Percentiles rank a stretch among this genome's conserved stretches.
Evolutionary conservation across 2,888 invertebrate genomes (phyloP).

Genomic region (Shargacucullia verbasci): DNA sequence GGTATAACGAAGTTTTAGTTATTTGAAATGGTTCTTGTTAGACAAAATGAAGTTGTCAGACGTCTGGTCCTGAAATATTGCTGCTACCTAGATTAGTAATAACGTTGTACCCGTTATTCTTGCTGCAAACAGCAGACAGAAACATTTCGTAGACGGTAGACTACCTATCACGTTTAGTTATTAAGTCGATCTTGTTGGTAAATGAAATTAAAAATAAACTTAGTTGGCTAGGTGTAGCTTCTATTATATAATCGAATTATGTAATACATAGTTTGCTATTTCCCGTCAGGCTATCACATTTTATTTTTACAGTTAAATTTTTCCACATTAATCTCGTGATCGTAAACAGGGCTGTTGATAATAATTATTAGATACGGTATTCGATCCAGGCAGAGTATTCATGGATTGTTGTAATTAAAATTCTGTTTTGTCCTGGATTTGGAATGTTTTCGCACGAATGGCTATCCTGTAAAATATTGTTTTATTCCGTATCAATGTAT

Average conservation of each 20-base stretch:
- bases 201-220: constrained; percentile 5
- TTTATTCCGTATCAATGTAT: too few relatives aligned
- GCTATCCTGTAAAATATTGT: too few relatives aligned
- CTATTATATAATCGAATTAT: background rate
- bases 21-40: constrained; percentile 16
- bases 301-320: too few relatives aligned
- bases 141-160: constrained; percentile 9
- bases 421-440: too few relatives aligned
- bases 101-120: constrained; percentile 12
- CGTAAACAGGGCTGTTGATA: too few relatives aligned
- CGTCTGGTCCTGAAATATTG: constrained; percentile 17
- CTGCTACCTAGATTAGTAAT: constrained; percentile 34
- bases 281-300: too few relatives aligned
- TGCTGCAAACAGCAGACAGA: constrained; percentile 11
- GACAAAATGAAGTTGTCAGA: constrained; percentile 13
- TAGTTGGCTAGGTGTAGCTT: background rate
- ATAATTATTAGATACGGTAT: too few relatives aligned
- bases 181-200: background rate
- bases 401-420: too few relatives aligned
- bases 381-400: too few relatives aligned
- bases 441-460: too few relatives aligned
- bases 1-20: constrained; percentile 4
- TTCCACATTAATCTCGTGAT: too few relatives aligned
- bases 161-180: constrained; percentile 5
- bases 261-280: background rate